Evolutionary conservation across 1,140 invertebrate genomes (phyloP), one percentile per base, ranked within the genome.

Genomic region (Medauroidea extradentata): DNA sequence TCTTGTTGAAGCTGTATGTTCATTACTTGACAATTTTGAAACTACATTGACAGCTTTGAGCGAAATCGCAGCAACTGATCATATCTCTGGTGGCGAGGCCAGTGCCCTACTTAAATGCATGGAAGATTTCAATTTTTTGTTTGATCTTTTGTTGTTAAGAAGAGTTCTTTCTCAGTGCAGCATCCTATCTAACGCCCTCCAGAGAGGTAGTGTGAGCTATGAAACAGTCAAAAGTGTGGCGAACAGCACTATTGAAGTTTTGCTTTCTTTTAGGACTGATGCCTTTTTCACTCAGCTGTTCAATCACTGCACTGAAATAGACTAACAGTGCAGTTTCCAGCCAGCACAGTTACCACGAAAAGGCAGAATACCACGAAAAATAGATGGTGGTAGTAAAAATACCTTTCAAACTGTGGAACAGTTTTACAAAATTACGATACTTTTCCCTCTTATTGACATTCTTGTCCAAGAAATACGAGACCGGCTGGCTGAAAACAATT

Each of bases 201-300:
- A 53, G 11, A 18, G 29, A 8, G 41, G 29, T 41, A 41, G 41
- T 19, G 41, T 53, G 29, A 53, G 41, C 52, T 53, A 53, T 53
- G 21, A 29, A 53, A 29, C 29, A 14, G 24, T 53, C 3, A 53
- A 41, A 19, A 41, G 41, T n/a, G 11, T 53, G 14, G 52, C 29
- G 18, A 38, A 53, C 13, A 25, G 21, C 23, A 53, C 52, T 14
- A n/a, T 29, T 25, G 21, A 21, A 5, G 52, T 53, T 21, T 39
- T 53, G 16, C n/a, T 53, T 41, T 21, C 52, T 53, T 38, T 38
- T 16, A 34, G 29, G 29, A 34, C 29, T 70, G 19, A 69, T 75
- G 8, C 29, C 29, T 34, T 34, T 34, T 34, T 34, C 29, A 34
- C 29, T 34, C 29, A 34, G 11, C 29, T 34, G 29, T 34, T 34